Evolutionary conservation across 2,888 invertebrate genomes (phyloP), one percentile per base, ranked within the genome.

Genomic region (Callimorpha dominula): DNA sequence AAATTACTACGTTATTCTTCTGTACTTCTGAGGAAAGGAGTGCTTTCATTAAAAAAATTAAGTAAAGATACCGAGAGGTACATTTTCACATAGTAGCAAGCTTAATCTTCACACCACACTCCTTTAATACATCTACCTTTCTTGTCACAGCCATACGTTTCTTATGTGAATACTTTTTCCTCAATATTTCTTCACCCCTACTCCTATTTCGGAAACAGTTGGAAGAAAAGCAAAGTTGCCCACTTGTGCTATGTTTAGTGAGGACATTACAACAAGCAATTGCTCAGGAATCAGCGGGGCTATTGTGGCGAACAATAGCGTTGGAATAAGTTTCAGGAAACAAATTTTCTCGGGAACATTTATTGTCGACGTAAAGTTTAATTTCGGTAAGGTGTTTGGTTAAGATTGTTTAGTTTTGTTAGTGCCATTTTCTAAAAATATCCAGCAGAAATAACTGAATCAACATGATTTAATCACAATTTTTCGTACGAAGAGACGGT

Each of bases 281-380:
- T 83, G 84, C 85, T 83, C 84, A 85, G 85, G 90, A 95, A 94
- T 94, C 94, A 93, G 88, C 87, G 83, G 81, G 77, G 81, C 91
- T 84, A 94, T 94, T 94, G 94, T 94, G 89, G 90, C 84, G 85
- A 87, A 95, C 94, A 94, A 94, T 93, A 88, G 89, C 84, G 78
- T 87, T 86, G 88, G 89, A 93, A 92, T 92, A 92, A 92, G 90
- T 92, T 92, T 84, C 88, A 89, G 92, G 90, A 92, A 93, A 88
- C 85, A 81, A 86, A 88, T 89, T 91, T 91, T 91, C 90, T 90
- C 89, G 82, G 83, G 86, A 91, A 88, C 93, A 93, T 94, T 94
- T 92, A 92, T 92, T 87, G 52, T 86, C 78, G 76, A 71, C 62
- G 15, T 60, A 50, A 54, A 60, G 12, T 50, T 57, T 31, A 66